Conservation (phyloP, 2,888 invertebrate species). For the Chromoteleia sp. region DNA sequence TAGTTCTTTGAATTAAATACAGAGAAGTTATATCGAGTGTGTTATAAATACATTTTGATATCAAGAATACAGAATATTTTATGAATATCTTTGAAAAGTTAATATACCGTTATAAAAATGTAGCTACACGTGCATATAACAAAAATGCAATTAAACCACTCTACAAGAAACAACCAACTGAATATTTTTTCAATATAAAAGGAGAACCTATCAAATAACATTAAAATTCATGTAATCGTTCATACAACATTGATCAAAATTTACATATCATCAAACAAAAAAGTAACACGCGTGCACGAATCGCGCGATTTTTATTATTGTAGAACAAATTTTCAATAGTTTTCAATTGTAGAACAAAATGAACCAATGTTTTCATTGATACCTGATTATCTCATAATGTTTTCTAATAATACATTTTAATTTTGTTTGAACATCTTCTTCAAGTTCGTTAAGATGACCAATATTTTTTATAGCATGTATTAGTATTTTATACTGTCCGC, state of each 20-base stretch:
- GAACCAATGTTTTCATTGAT: too few relatives aligned
- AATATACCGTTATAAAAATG: conserved; percentile 13
- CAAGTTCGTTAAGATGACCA: neutral
- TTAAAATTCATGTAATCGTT: neutral
- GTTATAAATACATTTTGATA: too few relatives aligned
- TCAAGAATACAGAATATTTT: too few relatives aligned
- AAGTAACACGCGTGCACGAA: neutral
- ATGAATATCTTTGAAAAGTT: neutral
- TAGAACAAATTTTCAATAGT: too few relatives aligned
- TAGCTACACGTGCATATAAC: conserved; percentile 10
- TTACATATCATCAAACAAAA: too few relatives aligned
- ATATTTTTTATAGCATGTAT: neutral
- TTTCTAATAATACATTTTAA: neutral
- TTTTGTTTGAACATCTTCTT: neutral
- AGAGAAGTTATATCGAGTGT: too few relatives aligned
- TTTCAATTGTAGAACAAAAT: too few relatives aligned
- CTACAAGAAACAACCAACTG: conserved; percentile 1
- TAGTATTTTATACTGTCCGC: conserved; percentile 15
- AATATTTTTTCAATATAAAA: conserved; percentile 1
- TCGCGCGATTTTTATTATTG: too few relatives aligned
- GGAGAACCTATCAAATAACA: neutral
- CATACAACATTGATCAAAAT: neutral
- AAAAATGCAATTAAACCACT: conserved; percentile 11
- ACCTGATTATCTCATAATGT: conserved; percentile 13
- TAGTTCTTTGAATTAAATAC: too few relatives aligned